Base-by-base conservation (phyloP, 2,797 vertebrate genomes). In the Manis crassicaudata region DNA sequence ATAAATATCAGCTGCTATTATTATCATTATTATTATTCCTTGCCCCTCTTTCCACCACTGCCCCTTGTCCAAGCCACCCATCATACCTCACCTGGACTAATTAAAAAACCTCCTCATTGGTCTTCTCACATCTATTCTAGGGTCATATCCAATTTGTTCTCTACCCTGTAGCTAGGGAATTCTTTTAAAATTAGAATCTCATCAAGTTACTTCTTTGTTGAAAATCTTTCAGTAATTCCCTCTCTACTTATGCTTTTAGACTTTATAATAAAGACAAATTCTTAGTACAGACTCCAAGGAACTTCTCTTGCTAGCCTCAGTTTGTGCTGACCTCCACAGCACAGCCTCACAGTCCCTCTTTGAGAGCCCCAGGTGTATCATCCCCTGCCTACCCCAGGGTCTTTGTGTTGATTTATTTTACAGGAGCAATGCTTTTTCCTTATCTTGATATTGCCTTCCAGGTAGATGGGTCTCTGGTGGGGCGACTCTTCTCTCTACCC, bases 171-270 rank as follows among this genome's bases (percentile, higher is more conserved):
- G 25, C 50, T 43, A 60, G 6, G 46, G 6, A 35, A 58, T 77
- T 86, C 4, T 85, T 96, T 82, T 82, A 63, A 94, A 70, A 75
- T 87, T 80, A 85, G 62, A 97, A 75, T 79, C n/a, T 52, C n/a
- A 29, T 67, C 35, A 79, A 65, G 40, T 94, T 87, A 58, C 20
- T 46, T 80, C 27, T 91, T 82, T 37, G 16, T 52, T 70, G 63
- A 84, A 92, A 75, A 60, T 1, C 1, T 89, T 90, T 68, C 13
- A 68, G 32, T 54, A 60, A 60, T 92, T 88, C 7, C 23, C 32
- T 32, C 65, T 84, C 50, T 21, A 85, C 52, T 75, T 94, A 72
- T 17, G 10, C 40, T 77, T 72, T 94, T 54, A 62, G 35, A 46
- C 56, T 89, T 95, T 32, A 58, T 40, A 46, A 40, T 76, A 91